Evolutionary conservation across 1,140 invertebrate genomes (phyloP).

Genomic region (Lepidurus apus): DNA sequence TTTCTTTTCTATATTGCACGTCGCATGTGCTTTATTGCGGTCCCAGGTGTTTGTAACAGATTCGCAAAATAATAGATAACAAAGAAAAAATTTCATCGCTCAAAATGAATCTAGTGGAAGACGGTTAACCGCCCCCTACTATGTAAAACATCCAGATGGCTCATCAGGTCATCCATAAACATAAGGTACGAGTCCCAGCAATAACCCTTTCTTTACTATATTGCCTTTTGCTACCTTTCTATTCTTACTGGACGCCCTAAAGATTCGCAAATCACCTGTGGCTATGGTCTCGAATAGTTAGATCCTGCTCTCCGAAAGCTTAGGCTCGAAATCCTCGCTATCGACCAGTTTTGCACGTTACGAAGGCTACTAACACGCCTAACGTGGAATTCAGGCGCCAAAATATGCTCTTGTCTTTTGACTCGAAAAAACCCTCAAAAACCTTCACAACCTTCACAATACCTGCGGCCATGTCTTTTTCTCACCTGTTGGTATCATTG

Average conservation of each 20-base stretch:
- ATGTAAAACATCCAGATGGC: not conserved
- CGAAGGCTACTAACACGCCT: too few species aligned
- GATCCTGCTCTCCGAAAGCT: too few species aligned
- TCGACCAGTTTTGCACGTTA: too few species aligned
- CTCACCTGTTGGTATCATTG: conserved; percentile 11
- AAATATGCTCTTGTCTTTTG: too few species aligned
- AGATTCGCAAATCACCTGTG: not conserved
- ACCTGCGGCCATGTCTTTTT: not conserved
- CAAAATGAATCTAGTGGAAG: not conserved
- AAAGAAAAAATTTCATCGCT: not conserved
- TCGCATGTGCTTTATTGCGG: too few species aligned
- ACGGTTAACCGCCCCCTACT: not conserved
- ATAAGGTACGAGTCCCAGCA: not conserved
- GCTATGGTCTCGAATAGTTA: not conserved
- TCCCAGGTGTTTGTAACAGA: not conserved
- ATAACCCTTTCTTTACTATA: not conserved
- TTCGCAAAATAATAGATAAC: not conserved
- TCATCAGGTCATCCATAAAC: conserved; percentile 16
- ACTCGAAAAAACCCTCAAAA: too few species aligned
- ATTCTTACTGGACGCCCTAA: not conserved
- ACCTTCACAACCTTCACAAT: too few species aligned
- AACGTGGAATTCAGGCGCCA: too few species aligned
- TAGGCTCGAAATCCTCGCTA: too few species aligned
- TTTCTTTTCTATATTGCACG: too few species aligned
- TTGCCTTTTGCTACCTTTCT: not conserved